Conservation (phyloP, 2,113 vertebrate species). For the Taxidea taxus region DNA sequence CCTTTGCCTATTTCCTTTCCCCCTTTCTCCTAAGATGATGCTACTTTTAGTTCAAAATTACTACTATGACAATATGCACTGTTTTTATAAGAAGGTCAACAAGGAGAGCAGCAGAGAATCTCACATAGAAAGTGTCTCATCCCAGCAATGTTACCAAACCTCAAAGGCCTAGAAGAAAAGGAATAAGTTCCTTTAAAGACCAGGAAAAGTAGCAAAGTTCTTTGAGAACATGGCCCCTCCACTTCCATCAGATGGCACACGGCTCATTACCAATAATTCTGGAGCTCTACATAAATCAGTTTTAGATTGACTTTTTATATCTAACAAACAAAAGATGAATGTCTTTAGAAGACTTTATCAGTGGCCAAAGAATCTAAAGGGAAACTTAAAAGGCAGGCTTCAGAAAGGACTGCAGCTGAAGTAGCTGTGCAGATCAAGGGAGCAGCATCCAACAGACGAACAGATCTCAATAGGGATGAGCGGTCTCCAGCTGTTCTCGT, state of each 20-base stretch:
- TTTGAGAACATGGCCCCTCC: background rate
- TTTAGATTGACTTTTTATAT: background rate
- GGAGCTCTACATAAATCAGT: background rate
- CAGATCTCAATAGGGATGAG: background rate
- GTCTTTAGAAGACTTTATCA: background rate
- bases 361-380: background rate
- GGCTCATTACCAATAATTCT: background rate
- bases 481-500: background rate
- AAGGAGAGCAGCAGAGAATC: background rate
- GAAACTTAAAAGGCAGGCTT: background rate
- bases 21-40: background rate
- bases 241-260: background rate
- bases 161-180: background rate
- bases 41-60: constrained; percentile 11
- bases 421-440: background rate
- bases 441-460: background rate
- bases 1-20: background rate
- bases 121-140: background rate
- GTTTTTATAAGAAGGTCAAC: constrained; percentile 16
- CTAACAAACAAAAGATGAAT: background rate
- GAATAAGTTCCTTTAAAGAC: background rate
- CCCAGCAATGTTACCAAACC: background rate
- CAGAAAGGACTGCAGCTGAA: background rate
- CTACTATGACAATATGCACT: background rate
- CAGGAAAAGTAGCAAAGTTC: background rate